Conservation (phyloP, 2,797 vertebrate species). For the Carcharodon carcharias region DNA sequence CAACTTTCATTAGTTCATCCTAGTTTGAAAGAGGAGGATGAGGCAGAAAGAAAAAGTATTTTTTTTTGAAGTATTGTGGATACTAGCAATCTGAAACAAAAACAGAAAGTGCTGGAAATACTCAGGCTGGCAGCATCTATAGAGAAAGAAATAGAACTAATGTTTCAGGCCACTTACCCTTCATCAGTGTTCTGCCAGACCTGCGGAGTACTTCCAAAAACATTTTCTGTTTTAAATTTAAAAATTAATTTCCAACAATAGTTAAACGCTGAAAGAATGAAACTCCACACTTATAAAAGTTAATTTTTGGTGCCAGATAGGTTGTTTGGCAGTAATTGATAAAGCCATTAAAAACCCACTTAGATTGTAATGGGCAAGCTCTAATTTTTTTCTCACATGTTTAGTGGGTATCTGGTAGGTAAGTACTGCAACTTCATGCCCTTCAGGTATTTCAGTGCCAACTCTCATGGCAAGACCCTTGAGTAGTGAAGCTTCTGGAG, state of each 20-base stretch:
- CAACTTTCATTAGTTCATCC: neutral
- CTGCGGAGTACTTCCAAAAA: too few relatives aligned
- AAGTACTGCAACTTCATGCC: neutral
- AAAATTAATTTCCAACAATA: too few relatives aligned
- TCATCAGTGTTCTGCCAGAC: too few relatives aligned
- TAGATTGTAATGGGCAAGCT: neutral
- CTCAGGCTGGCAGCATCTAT: neutral
- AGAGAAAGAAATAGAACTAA: too few relatives aligned
- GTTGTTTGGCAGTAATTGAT: too few relatives aligned
- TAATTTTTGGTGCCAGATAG: neutral
- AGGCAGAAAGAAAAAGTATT: neutral
- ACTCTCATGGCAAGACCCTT: neutral
- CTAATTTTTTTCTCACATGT: neutral
- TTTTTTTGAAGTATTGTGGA: neutral
- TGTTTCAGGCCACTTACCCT: too few relatives aligned
- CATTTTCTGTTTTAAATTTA: too few relatives aligned
- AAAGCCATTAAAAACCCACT: too few relatives aligned
- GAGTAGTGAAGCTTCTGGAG: neutral
- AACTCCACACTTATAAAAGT: neutral
- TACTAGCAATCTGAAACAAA: neutral
- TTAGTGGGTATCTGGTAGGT: neutral
- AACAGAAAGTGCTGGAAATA: neutral
- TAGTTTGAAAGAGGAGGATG: neutral
- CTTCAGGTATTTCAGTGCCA: neutral
- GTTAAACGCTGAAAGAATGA: too few relatives aligned